Percentiles rank a stretch among this genome's conserved stretches.
Evolutionary conservation across 2,797 vertebrate genomes (phyloP).

Genomic region (Pangasius djambal): DNA sequence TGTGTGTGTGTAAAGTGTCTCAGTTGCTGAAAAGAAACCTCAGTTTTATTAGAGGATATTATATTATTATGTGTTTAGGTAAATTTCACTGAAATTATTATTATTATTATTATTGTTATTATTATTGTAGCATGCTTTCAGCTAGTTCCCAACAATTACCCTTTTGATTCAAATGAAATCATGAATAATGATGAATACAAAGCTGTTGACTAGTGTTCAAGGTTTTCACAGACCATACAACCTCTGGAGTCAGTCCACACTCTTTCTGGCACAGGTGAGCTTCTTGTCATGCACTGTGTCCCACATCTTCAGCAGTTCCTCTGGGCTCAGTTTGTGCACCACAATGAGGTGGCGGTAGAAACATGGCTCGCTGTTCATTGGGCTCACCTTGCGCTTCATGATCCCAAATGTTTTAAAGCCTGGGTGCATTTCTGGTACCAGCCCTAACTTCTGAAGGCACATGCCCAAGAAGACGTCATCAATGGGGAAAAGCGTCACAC

Average conservation of each 20-base stretch:
- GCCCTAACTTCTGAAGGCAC: constrained; percentile 76
- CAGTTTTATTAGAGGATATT: background rate
- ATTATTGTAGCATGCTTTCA: background rate
- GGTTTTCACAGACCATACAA: background rate
- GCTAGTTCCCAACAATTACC: background rate
- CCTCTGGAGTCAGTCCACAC: background rate
- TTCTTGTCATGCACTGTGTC: constrained; percentile 68
- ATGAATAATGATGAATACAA: background rate
- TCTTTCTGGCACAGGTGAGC: constrained; percentile 73
- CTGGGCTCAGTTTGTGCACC: constrained; percentile 83
- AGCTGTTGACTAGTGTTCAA: background rate
- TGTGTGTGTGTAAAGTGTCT: background rate
- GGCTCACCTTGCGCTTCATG: constrained; percentile 65
- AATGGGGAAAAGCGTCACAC: constrained; percentile 82
- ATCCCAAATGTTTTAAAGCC: constrained; percentile 84
- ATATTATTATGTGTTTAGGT: background rate
- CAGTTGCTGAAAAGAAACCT: background rate
- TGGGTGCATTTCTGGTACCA: constrained; percentile 76
- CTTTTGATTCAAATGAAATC: background rate
- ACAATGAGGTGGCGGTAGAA: constrained; percentile 83
- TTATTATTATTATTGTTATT: background rate
- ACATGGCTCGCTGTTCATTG: constrained; percentile 85
- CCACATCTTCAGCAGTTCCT: constrained; percentile 84
- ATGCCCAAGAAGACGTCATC: constrained; percentile 89
- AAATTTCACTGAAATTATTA: background rate